Evolutionary conservation across 2,797 vertebrate species (phyloP).

Genomic region (Bucorvus abyssinicus): DNA sequence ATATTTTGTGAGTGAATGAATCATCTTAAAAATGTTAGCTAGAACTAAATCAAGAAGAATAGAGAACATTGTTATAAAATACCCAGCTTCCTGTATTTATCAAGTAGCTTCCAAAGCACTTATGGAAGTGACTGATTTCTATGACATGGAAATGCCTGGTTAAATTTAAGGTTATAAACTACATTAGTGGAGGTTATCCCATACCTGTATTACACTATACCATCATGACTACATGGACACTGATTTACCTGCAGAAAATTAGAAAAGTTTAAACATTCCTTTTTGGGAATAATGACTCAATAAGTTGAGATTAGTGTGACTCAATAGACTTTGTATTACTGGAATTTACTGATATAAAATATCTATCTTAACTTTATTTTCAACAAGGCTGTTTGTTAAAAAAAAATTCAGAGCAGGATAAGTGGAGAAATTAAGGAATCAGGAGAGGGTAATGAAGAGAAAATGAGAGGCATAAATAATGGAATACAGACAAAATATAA

Average conservation of each 20-base stretch:
- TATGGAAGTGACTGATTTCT: not conserved
- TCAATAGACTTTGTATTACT: not conserved
- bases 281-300: not conserved
- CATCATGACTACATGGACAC: not conserved
- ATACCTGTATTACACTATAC: not conserved
- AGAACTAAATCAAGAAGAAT: not conserved
- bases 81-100: not conserved
- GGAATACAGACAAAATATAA: not conserved
- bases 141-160: not conserved
- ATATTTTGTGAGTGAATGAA: not conserved
- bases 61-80: not conserved
- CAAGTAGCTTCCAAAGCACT: not conserved
- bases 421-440: not conserved
- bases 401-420: not conserved
- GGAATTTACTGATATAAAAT: not conserved
- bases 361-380: not conserved
- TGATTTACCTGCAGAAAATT: not conserved
- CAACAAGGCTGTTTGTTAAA: not conserved
- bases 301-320: not conserved
- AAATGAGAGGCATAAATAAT: not conserved
- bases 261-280: not conserved
- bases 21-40: not conserved
- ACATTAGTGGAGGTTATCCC: rapidly evolving
- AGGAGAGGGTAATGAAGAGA: not conserved
- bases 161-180: not conserved